A percentile compares a stretch with the other conserved stretches of the same genome.
Conservation (phyloP, 2,797 vertebrate genomes). For the Pogonophryne albipinna region DNA sequence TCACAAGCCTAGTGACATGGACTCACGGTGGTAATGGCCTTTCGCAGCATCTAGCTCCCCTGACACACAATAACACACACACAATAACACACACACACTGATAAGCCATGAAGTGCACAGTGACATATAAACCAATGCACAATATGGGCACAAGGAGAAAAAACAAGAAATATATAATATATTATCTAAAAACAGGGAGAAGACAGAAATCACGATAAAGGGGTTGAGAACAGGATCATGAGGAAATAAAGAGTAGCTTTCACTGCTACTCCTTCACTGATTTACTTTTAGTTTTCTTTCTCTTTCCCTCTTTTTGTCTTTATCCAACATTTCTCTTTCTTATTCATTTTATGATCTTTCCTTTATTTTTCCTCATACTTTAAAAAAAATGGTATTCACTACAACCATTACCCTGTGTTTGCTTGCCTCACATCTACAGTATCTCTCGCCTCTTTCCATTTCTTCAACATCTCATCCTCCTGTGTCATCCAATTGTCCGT, state of each 20-base stretch:
- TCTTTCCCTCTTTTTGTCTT: neutral
- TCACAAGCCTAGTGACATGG: slow-evolving; percentile 79
- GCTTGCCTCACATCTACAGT: slow-evolving; percentile 1
- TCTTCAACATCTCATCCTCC: slow-evolving; percentile 41
- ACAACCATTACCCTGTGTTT: slow-evolving; percentile 41
- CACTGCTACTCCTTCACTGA: slow-evolving; percentile 34
- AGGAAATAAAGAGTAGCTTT: slow-evolving; percentile 8
- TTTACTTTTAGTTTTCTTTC: slow-evolving; percentile 7
- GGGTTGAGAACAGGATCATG: too few species aligned
- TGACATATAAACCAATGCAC: slow-evolving; percentile 29
- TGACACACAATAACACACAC: slow-evolving; percentile 50
- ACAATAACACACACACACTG: slow-evolving; percentile 37
- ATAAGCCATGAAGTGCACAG: slow-evolving; percentile 41
- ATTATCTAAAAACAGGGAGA: neutral
- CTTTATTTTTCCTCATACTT: slow-evolving; percentile 25
- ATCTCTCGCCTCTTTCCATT: slow-evolving; percentile 37
- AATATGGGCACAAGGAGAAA: slow-evolving; percentile 21
- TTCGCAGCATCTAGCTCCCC: slow-evolving; percentile 72
- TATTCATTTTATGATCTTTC: slow-evolving; percentile 30
- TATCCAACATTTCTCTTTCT: neutral
- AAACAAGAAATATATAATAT: too few species aligned
- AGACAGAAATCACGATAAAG: neutral
- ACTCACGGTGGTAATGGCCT: slow-evolving; percentile 78
- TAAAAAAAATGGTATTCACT: slow-evolving; percentile 20
- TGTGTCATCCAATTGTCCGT: slow-evolving; percentile 55